phyloP scores from a whole-genome alignment of 2,113 vertebrate species.

The Phalacrocorax carbo region DNA sequence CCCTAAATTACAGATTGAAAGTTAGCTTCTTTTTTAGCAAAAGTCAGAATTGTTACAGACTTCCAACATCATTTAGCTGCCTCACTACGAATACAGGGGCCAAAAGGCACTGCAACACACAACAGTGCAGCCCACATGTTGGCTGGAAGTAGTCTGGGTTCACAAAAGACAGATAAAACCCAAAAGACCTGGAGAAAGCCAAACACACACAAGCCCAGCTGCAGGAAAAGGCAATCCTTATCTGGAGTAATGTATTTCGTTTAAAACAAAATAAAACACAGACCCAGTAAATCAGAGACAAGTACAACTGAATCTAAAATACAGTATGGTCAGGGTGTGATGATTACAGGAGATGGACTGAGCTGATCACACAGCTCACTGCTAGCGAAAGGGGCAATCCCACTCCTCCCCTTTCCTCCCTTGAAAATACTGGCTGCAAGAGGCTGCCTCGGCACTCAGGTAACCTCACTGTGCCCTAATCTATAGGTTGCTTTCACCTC shows the following conservation, averaged over 20 bases:
- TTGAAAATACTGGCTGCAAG: not conserved
- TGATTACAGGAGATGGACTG: not conserved
- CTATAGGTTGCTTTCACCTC: not conserved
- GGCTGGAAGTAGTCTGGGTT: not conserved
- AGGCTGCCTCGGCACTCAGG: not conserved
- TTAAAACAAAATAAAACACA: not conserved
- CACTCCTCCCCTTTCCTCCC: not conserved
- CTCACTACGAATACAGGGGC: not conserved
- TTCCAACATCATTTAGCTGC: not conserved
- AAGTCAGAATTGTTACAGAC: not conserved
- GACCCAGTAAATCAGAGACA: not conserved
- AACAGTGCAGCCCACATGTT: not conserved
- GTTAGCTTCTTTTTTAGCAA: not conserved
- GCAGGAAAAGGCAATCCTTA: not conserved
- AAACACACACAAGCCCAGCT: not conserved
- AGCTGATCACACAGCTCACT: not conserved
- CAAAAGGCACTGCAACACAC: not conserved
- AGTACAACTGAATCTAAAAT: not conserved
- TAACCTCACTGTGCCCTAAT: not conserved
- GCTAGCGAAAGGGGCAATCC: not conserved
- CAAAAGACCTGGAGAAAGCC: not conserved
- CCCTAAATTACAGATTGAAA: not conserved
- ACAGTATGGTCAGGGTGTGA: not conserved
- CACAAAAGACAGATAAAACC: not conserved
- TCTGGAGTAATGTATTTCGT: not conserved